Base-by-base conservation (phyloP, 1,140 invertebrate genomes). In the Camponotus pennsylvanicus region DNA sequence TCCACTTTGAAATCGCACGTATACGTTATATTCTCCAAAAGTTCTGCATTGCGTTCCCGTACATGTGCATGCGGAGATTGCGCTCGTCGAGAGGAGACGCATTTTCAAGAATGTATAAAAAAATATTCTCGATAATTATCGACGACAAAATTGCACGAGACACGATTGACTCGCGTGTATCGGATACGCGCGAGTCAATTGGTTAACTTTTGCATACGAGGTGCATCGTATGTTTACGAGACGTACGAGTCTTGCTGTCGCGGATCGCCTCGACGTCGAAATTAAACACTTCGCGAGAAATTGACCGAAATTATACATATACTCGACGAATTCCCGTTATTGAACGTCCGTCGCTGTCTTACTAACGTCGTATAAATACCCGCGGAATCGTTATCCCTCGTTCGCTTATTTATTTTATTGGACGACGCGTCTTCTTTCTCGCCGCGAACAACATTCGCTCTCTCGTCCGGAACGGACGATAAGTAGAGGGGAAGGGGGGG, bases 1-100 rank as follows among this genome's bases (percentile, higher is more conserved):
- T 83, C 69, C 18, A 75, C 69, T 63, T 73, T 27, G 69, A 40
- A 73, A 73, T 82, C 52, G 18, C 55, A 18, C 55, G 42, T 82
- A 75, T 71, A 75, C 55, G 63, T 83, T 49, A 83, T 83, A 49
- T 75, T 75, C 55, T 42, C 40, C 67, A 27, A 83, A 82, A 75
- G 69, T 83, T 83, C 79, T 83, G 79, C 79, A 83, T 75, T 83
- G 69, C 79, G 69, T 83, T 75, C 55, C 27, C 79, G 78, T 73
- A 42, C 32, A 34, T 59, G 49, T 57, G 13, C 18, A 82, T 18
- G 66, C 27, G 27, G 1, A 11, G 18, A 61, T 45, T 7, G 18
- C 37, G 52, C n/a, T 61, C 40, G 52, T 27, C 13, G 63, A 79
- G 37, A 67, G 27, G 27, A 79, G 45, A 18, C 37, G 42, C 32